These are phyloP conservation scores for Ranitomeya variabilis DNA, from an alignment of 2,113 vertebrate species.

Conservation along the genomic window DNA sequence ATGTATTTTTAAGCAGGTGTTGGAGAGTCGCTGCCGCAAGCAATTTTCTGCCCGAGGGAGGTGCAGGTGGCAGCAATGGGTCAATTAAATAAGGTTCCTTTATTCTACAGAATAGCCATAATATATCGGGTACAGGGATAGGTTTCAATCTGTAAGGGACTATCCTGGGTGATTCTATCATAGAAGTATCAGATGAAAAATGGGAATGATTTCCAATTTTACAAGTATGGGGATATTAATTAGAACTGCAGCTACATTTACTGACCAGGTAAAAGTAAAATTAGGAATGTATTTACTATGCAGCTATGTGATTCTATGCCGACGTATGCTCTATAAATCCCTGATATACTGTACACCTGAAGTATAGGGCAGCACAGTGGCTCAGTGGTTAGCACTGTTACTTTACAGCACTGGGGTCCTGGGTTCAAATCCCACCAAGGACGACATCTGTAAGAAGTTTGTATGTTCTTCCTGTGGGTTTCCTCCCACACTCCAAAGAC, in stretches of 20 bases:
- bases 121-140: not conserved
- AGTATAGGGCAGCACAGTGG: too few species aligned
- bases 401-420: too few species aligned
- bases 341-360: too few species aligned
- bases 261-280: not conserved
- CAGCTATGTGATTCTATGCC: too few species aligned
- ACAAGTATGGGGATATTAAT: not conserved
- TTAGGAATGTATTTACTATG: too few species aligned
- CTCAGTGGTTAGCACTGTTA: too few species aligned
- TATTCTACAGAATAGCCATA: not conserved
- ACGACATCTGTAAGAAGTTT: too few species aligned
- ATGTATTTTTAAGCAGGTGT: slow-evolving; percentile 64
- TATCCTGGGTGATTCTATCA: not conserved
- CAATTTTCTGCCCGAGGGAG: slow-evolving; percentile 5
- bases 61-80: not conserved
- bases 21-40: slow-evolving; percentile 46
- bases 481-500: too few species aligned
- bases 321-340: too few species aligned
- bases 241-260: not conserved
- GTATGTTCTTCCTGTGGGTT: too few species aligned
- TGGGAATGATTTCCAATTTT: not conserved
- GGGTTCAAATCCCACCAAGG: too few species aligned
- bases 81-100: not conserved
- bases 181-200: not conserved
- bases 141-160: not conserved